phyloP scores from a whole-genome alignment of 2,113 vertebrate species.

The Chaenogobius annularis region DNA sequence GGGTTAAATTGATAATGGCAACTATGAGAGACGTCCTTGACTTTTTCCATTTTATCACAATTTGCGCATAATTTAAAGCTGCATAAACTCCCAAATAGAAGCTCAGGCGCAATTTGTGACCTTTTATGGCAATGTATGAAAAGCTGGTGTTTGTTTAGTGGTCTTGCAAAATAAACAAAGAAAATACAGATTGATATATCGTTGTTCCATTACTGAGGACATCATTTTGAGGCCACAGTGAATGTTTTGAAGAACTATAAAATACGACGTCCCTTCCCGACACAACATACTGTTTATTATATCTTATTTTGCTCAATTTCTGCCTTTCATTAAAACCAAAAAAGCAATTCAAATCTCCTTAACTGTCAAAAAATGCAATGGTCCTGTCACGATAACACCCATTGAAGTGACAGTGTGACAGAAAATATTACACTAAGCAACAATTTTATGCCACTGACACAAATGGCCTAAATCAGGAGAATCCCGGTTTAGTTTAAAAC shows the following conservation, averaged over 20 bases:
- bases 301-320: too few relatives aligned
- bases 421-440: too few relatives aligned
- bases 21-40: slow-evolving; percentile 30
- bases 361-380: too few relatives aligned
- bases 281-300: neutral
- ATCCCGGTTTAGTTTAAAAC: too few relatives aligned
- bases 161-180: neutral
- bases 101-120: neutral
- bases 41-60: slow-evolving; percentile 17
- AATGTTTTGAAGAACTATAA: neutral
- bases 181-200: neutral
- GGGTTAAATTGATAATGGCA: slow-evolving; percentile 51
- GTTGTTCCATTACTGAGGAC: neutral
- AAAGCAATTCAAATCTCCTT: too few relatives aligned
- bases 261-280: too few relatives aligned
- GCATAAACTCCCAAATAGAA: slow-evolving; percentile 1
- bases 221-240: neutral
- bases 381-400: too few relatives aligned
- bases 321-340: too few relatives aligned
- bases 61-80: slow-evolving; percentile 8
- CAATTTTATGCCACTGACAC: too few relatives aligned
- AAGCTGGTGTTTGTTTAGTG: neutral
- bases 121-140: neutral
- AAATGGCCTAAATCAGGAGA: too few relatives aligned
- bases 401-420: too few relatives aligned